Evolutionary conservation across 2,888 invertebrate species (phyloP).

Genomic region (Ormyrus rosae): DNA sequence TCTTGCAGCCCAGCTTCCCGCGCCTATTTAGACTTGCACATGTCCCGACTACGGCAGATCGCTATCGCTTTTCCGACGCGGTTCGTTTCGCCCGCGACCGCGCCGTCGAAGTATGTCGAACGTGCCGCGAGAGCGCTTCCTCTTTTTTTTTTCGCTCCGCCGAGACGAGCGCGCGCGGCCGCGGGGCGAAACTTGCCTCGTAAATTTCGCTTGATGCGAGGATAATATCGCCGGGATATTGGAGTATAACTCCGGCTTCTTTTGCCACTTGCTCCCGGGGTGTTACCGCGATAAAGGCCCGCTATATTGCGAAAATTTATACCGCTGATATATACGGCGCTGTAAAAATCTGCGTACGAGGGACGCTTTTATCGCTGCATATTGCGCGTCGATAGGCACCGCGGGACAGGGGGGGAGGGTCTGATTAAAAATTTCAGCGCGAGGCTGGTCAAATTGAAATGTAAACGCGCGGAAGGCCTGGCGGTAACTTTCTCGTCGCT

Average conservation of each 20-base stretch:
- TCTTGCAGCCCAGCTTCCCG: too few relatives aligned
- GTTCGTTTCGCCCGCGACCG: background rate
- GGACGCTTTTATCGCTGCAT: background rate
- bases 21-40: too few relatives aligned
- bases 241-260: background rate
- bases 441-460: too few relatives aligned
- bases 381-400: too few relatives aligned
- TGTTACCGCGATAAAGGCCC: slow-evolving; percentile 5
- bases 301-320: background rate
- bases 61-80: background rate
- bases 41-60: background rate
- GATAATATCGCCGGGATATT: slow-evolving; percentile 20
- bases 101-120: slow-evolving; percentile 9
- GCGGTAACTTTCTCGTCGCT: too few relatives aligned
- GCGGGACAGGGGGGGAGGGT: too few relatives aligned
- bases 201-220: slow-evolving; percentile 23
- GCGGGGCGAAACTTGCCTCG: slow-evolving; percentile 16
- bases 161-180: background rate
- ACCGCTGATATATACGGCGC: slow-evolving; percentile 15
- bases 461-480: too few relatives aligned
- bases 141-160: background rate
- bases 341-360: slow-evolving; percentile 23
- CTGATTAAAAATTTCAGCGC: too few relatives aligned
- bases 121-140: background rate
- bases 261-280: background rate